Conservation (phyloP, 2,113 vertebrate genomes). For the Hystrix cristata region DNA sequence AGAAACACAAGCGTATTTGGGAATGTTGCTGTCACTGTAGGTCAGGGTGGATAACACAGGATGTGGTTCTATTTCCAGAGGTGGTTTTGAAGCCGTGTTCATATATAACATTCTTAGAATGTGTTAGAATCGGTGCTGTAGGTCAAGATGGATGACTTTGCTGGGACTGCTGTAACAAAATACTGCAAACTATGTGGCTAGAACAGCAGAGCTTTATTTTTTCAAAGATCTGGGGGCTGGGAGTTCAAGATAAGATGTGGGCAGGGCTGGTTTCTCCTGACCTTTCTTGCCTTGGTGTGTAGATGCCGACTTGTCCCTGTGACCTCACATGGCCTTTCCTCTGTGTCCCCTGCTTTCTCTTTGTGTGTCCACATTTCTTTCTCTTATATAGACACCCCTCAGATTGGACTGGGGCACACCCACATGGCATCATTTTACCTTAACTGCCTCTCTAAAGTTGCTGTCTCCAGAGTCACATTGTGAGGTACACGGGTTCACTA, state of each 20-base stretch:
- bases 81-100: constrained; percentile 59
- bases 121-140: neutral
- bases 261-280: neutral
- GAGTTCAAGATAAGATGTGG: neutral
- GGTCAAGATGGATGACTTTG: neutral
- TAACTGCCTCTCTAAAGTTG: neutral
- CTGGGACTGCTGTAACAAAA: neutral
- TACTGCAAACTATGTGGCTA: neutral
- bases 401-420: neutral
- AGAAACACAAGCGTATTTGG: neutral
- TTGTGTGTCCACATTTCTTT: neutral
- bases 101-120: constrained; percentile 30
- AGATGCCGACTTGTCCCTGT: neutral
- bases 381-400: neutral
- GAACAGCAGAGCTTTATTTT: too few species aligned
- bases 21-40: constrained; percentile 9
- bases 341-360: neutral
- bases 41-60: constrained; percentile 15
- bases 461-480: neutral
- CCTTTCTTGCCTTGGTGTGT: too few species aligned
- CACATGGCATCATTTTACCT: neutral
- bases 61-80: constrained; percentile 34
- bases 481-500: too few species aligned
- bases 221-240: neutral
- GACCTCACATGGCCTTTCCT: neutral